Evolutionary conservation across 2,888 invertebrate species (phyloP).

Genomic region (Heteromyza rotundicornis): DNA sequence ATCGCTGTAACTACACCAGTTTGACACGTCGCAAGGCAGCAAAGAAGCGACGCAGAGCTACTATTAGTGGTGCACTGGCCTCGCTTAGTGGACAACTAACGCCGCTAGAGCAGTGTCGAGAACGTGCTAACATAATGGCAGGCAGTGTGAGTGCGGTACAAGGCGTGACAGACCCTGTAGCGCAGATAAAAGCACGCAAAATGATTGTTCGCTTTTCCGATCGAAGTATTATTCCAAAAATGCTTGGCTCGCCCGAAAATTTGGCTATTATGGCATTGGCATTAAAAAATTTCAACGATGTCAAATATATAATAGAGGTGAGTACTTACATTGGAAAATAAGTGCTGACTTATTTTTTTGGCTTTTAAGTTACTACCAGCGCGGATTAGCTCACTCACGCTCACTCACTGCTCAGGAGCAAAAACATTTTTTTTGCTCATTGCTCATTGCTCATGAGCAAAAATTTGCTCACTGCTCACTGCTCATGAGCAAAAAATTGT

Average conservation of each 20-base stretch:
- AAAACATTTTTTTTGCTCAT: no score
- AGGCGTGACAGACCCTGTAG: not conserved
- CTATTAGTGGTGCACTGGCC: constrained; percentile 45
- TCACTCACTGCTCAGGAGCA: no score
- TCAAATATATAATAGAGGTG: constrained; percentile 82
- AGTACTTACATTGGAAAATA: no score
- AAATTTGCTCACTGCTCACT: no score
- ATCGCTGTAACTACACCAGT: constrained; percentile 49
- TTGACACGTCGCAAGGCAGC: constrained; percentile 50
- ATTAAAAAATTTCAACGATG: constrained; percentile 75
- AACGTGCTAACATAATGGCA: constrained; percentile 32
- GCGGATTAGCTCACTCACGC: no score
- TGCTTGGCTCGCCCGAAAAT: constrained; percentile 78
- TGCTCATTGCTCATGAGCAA: no score
- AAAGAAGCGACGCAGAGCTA: constrained; percentile 50
- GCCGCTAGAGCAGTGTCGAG: not conserved
- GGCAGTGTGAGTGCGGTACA: constrained; percentile 24
- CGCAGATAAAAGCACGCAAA: constrained; percentile 17
- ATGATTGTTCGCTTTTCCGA: constrained; percentile 31
- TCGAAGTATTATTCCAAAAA: constrained; percentile 60
- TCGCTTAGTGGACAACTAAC: constrained; percentile 8
- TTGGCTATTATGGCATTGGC: constrained; percentile 79
- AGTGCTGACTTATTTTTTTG: no score
- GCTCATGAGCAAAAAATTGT: no score
- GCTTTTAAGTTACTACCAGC: no score